Conservation (phyloP, 2,113 vertebrate species). For the Myxocyprinus asiaticus region DNA sequence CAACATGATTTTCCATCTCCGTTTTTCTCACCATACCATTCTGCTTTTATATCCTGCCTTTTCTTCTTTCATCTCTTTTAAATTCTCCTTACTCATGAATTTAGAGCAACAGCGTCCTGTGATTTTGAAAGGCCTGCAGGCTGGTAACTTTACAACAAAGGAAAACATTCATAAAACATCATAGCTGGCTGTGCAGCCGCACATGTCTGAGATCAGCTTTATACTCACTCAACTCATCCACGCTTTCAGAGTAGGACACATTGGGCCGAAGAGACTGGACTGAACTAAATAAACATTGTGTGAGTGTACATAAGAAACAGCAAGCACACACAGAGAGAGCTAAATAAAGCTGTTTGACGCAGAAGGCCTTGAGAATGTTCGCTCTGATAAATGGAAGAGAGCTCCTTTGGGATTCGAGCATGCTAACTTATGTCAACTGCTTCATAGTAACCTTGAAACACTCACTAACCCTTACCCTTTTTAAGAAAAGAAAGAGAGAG, state of each 20-base stretch:
- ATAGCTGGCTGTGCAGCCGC: background rate
- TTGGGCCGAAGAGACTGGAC: background rate
- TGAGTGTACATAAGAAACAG: too few species aligned
- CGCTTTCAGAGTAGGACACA: background rate
- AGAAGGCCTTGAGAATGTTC: background rate
- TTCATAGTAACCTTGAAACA: background rate
- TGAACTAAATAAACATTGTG: background rate
- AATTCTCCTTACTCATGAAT: background rate
- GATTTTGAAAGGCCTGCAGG: background rate
- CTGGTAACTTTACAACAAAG: background rate
- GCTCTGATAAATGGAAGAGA: too few species aligned
- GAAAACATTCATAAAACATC: background rate
- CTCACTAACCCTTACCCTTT: too few species aligned
- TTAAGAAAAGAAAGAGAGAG: too few species aligned
- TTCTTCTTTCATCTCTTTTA: background rate
- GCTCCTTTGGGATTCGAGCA: background rate
- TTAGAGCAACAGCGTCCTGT: background rate
- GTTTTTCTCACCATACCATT: background rate
- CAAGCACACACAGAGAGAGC: background rate
- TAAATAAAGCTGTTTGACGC: conserved; percentile 7
- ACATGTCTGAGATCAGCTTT: background rate
- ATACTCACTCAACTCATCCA: too few species aligned
- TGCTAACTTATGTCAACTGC: conserved; percentile 3
- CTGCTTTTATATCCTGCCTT: background rate
- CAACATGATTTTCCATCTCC: background rate